Evolutionary conservation across 2,113 vertebrate genomes (phyloP), one percentile per base, ranked within the genome.

Genomic region (Octodon degus): DNA sequence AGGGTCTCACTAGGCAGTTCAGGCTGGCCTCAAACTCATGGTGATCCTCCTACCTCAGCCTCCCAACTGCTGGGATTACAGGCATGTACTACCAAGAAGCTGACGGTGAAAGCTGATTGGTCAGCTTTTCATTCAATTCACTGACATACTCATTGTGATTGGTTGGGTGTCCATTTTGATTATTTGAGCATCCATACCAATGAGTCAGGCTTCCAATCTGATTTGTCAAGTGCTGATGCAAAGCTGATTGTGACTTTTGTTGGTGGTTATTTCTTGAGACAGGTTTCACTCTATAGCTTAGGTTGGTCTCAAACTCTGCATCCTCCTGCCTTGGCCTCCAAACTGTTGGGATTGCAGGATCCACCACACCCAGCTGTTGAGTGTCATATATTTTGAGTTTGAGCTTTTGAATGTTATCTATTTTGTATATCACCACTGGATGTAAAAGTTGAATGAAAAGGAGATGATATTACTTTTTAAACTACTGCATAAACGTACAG

Each of bases 361-460:
- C 32, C 37, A 34, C 8, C 30, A 32, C 30, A 32, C 30, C 27
- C 25, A 79, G 47, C 7, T 80, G 53, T 22, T 84, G 77, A 76
- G 20, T 77, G 24, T 93, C 80, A 72, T 40, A 53, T 72, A 89
- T 47, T 58, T 58, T 58, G 16, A 58, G 55, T 58, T 58, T 58
- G 55, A 79, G 47, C 14, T 80, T 80, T 22, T 84, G 83, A 76
- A 20, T 77, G 24, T 91, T 84, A 72, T 47, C 43, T 72, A 87
- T 47, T 93, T 92, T 88, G 22, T 8, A 20, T 84, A 86, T 55
- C 65, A 82, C 24, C 27, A 89, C 40, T 70, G 19, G 27, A 90
- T 87, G 12, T 55, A 83, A 86, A 90, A 92, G 5, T 68, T 96
- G 72, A 79, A 91, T 63, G 63, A 92, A 91, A 86, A 67, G 87